Percentiles rank a stretch among this genome's conserved stretches.
Evolutionary conservation across 2,113 vertebrate species (phyloP).

Genomic region (Alexandromys fortis): DNA sequence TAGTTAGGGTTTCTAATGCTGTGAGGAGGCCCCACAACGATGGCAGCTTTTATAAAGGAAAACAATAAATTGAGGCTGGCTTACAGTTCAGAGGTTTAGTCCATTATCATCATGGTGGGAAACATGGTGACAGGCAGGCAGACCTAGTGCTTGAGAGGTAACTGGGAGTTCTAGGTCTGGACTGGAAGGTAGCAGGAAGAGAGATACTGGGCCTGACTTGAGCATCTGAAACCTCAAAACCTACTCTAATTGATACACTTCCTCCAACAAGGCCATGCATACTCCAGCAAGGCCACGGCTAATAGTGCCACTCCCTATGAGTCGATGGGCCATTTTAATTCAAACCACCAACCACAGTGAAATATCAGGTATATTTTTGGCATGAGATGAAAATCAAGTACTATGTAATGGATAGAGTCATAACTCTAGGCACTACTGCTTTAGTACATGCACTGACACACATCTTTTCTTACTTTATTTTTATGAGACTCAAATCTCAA

Average conservation of each 20-base stretch:
- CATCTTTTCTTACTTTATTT: conserved; percentile 50
- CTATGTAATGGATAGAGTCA: not conserved
- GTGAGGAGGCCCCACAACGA: not conserved
- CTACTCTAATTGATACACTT: not conserved
- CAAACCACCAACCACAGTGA: not conserved
- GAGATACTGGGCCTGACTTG: not conserved
- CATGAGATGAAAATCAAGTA: not conserved
- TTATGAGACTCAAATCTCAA: conserved; percentile 53
- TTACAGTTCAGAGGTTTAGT: not conserved
- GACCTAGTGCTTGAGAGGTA: not conserved
- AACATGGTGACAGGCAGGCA: not conserved
- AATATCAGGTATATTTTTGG: conserved; percentile 13
- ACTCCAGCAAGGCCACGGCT: not conserved
- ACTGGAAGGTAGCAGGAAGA: not conserved
- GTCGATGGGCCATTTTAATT: not conserved
- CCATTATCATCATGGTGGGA: not conserved
- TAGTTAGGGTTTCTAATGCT: not conserved
- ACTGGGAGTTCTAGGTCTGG: not conserved
- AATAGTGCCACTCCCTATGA: not conserved
- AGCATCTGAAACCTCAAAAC: not conserved
- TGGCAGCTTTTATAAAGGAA: not conserved
- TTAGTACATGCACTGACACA: not conserved
- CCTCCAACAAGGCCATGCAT: not conserved
- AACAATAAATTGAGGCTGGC: not conserved
- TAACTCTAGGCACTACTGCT: conserved; percentile 15